These are phyloP conservation scores for Onychostoma macrolepis DNA, from an alignment of 2,113 vertebrate species.

Conservation along the genomic window DNA sequence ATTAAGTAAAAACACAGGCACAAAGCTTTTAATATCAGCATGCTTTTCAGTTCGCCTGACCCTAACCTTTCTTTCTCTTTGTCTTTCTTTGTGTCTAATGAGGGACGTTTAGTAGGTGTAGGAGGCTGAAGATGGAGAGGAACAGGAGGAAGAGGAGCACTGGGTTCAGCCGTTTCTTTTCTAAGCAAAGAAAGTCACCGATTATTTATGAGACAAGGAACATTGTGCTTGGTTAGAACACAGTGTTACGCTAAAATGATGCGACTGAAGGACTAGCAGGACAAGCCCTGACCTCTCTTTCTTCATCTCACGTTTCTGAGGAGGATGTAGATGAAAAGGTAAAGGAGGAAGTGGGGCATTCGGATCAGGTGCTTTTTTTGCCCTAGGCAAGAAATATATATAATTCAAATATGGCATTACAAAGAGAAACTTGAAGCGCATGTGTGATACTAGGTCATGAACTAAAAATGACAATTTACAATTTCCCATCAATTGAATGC, in stretches of 20 bases:
- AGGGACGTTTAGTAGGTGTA: slow-evolving; percentile 55
- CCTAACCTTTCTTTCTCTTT: slow-evolving; percentile 59
- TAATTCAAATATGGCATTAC: not conserved
- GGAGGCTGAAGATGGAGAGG: slow-evolving; percentile 75
- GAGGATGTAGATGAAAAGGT: slow-evolving; percentile 73
- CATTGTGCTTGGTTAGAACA: not conserved
- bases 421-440: not conserved
- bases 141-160: slow-evolving; percentile 72
- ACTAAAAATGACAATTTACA: not conserved
- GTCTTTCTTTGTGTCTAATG: slow-evolving; percentile 55
- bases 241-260: not conserved
- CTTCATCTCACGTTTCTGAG: slow-evolving; percentile 56
- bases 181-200: slow-evolving; percentile 64
- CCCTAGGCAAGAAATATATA: slow-evolving; percentile 56
- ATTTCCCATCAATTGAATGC: not conserved
- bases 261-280: not conserved
- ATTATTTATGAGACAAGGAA: slow-evolving; percentile 16
- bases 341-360: slow-evolving; percentile 72
- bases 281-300: slow-evolving; percentile 61
- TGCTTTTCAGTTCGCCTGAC: not conserved
- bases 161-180: slow-evolving; percentile 73
- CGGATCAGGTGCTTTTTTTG: slow-evolving; percentile 70
- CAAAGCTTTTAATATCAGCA: not conserved
- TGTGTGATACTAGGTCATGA: not conserved
- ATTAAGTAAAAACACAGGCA: not conserved